Evolutionary conservation across 2,797 vertebrate genomes (phyloP).

Genomic region (Mus minutoides): DNA sequence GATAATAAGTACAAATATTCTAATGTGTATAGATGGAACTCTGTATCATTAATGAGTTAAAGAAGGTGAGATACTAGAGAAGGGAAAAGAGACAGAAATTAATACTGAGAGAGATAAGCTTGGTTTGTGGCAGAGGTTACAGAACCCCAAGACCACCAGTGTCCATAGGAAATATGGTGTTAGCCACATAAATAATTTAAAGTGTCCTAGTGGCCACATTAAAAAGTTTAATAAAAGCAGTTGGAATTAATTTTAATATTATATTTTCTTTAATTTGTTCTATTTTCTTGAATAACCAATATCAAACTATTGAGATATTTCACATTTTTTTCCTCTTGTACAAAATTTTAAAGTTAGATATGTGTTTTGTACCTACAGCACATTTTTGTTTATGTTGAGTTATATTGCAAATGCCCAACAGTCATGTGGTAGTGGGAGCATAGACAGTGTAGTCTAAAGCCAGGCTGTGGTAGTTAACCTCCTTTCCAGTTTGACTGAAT

Average conservation of each 20-base stretch:
- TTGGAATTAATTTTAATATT: conserved; percentile 25
- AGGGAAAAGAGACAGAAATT: not conserved
- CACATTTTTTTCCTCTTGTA: not conserved
- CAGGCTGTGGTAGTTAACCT: not conserved
- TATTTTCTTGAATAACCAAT: not conserved
- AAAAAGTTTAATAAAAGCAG: not conserved
- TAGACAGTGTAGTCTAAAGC: not conserved
- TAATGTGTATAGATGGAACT: not conserved
- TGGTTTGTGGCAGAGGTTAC: not conserved
- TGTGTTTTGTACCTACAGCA: not conserved
- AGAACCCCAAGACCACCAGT: not conserved
- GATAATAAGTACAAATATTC: not conserved
- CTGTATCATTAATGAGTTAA: not conserved
- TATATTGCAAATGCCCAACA: not conserved
- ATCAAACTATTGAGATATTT: not conserved
- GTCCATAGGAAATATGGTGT: not conserved
- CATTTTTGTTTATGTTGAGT: not conserved
- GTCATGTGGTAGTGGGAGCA: not conserved
- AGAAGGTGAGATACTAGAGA: not conserved
- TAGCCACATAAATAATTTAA: not conserved
- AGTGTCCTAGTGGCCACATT: not conserved
- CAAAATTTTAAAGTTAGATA: conserved; percentile 22
- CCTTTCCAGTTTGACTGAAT: not conserved
- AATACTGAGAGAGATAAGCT: not conserved
- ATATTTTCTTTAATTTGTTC: conserved; percentile 1